Evolutionary conservation across 2,888 invertebrate species (phyloP), one percentile per base, ranked within the genome.

Genomic region (Hirtodrosophila histrioides): DNA sequence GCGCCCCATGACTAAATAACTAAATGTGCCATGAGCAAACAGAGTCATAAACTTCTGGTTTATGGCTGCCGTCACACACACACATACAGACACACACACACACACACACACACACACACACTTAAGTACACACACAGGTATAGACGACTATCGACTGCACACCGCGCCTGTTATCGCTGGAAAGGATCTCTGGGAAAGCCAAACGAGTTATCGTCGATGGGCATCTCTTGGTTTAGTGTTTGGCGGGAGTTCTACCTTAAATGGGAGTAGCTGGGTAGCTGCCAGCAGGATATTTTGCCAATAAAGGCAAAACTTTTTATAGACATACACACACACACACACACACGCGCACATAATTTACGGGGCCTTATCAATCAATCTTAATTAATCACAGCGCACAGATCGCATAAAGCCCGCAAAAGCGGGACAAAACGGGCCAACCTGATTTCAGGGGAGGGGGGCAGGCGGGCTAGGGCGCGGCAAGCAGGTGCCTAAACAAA

Each of bases 361-460:
- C 65, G 71, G 51, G 46, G 62, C 63, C 62, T 86, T 91, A 91
- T 91, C 91, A 90, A 90, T 90, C 90, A 90, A 90, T 91, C 90
- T 90, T 90, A 90, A 90, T 90, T 90, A 91, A 90, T 90, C 90
- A 90, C 81, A 88, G 68, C 75, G 78, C 87, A 76, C 85, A 89
- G 89, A 89, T 89, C 89, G 75, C 83, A 84, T 73, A 65, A 81
- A 88, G 57, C 69, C 64, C 53, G 40, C 56, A 58, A 66, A 60
- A 50, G 66, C 53, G 44, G 43, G 63, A 65, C 69, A 67, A 53
- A 65, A 40, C 56, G 9, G 8, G 31, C 8, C 3, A 31, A 9
- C 31, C 9, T 31, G 31, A 7, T 31, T 9, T 6, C 4, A 31
- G 12, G 23, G 3, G n/a, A 44, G 56, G 31, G n/a, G 45, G 40